Conservation (phyloP, 92 coral and sea anemone species). For the Epizoanthus stellaris region DNA sequence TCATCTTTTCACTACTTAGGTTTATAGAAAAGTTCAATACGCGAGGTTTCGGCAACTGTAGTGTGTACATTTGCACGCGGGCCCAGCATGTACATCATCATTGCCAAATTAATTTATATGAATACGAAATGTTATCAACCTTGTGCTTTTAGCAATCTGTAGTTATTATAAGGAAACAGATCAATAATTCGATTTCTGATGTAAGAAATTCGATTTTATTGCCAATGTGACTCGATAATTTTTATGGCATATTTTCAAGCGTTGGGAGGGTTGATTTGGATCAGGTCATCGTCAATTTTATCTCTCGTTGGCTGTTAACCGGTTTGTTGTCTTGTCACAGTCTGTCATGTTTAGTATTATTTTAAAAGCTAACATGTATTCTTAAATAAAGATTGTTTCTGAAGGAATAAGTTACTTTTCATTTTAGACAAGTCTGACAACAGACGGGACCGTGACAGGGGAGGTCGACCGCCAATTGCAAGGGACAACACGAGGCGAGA, state of each 20-base stretch:
- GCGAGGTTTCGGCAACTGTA: background rate
- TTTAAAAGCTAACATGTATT: background rate
- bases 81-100: conserved; percentile 10
- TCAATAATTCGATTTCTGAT: background rate
- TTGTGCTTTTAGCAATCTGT: background rate
- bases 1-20: background rate
- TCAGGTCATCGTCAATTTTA: conserved; percentile 39
- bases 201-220: background rate
- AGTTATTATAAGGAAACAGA: background rate
- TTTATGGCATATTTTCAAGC: conserved; percentile 8
- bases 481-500: conserved; percentile 91
- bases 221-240: background rate
- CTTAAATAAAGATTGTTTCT: background rate
- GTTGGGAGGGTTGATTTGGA: conserved; percentile 22
- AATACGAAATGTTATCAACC: background rate
- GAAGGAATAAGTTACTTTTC: background rate
- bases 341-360: background rate
- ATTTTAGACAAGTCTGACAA: conserved; percentile 57
- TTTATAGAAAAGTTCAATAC: too few species aligned
- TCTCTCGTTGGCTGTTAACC: background rate
- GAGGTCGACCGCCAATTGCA: conserved; percentile 77
- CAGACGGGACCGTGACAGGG: conserved; percentile 63
- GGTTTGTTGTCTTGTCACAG: background rate
- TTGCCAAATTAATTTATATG: too few species aligned
- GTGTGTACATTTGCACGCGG: conserved; percentile 47